phyloP scores from a whole-genome alignment of 2,113 vertebrate species.

The Hippocampus barbouri region DNA sequence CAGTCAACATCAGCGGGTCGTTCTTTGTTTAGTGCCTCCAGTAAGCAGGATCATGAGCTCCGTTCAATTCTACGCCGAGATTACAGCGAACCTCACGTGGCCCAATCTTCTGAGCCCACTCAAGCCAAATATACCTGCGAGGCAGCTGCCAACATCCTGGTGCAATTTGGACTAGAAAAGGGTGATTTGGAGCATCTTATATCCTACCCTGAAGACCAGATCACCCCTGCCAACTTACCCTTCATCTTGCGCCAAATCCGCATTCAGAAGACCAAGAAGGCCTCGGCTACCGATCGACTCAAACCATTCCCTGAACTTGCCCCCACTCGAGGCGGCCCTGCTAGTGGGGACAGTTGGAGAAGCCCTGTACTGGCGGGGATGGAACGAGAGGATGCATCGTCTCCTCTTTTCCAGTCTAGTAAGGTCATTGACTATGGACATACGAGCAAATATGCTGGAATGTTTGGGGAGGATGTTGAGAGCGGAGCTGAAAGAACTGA shows the following conservation, averaged over 20 bases:
- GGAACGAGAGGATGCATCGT: not conserved
- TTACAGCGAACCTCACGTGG: constrained; percentile 4
- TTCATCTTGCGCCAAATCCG: constrained; percentile 87
- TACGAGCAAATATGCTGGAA: constrained; percentile 79
- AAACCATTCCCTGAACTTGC: constrained; percentile 18
- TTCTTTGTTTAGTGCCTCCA: not conserved
- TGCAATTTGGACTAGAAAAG: constrained; percentile 87
- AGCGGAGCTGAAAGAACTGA: not conserved
- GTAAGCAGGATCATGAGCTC: constrained; percentile 3
- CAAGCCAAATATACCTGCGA: constrained; percentile 80
- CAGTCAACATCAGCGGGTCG: constrained; percentile 42
- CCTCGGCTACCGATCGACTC: constrained; percentile 29
- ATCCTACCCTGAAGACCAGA: constrained; percentile 86
- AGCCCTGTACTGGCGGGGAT: not conserved
- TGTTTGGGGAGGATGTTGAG: constrained; percentile 64
- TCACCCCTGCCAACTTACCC: constrained; percentile 89
- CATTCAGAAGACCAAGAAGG: constrained; percentile 78
- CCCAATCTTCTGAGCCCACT: constrained; percentile 30
- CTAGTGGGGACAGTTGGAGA: constrained; percentile 4
- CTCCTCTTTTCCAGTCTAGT: constrained; percentile 65
- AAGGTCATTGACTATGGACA: constrained; percentile 95
- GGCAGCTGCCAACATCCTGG: constrained; percentile 85
- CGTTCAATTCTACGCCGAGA: constrained; percentile 48
- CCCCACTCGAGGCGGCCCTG: constrained; percentile 12
- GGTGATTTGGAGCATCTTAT: constrained; percentile 90